These are phyloP conservation scores for Chydorus sphaericus DNA, from an alignment of 2,888 invertebrate genomes.

Conservation along the genomic window DNA sequence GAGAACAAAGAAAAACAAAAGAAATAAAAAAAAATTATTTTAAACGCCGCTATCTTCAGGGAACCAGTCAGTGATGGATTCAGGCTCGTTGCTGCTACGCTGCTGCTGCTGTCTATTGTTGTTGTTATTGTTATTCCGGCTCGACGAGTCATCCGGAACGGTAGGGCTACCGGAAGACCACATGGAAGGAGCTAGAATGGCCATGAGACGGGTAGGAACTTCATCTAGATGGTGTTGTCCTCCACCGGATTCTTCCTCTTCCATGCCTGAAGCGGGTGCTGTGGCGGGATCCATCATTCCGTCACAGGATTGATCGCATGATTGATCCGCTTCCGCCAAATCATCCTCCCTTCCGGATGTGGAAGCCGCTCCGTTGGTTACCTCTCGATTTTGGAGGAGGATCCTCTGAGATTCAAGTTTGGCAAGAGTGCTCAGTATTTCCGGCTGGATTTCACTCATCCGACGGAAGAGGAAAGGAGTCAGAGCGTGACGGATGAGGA, in stretches of 20 bases:
- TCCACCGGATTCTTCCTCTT: background rate
- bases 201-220: constrained; percentile 5
- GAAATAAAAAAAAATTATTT: background rate
- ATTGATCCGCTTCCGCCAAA: constrained; percentile 10
- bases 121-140: background rate
- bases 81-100: background rate
- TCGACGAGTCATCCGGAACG: background rate
- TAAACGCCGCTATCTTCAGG: background rate
- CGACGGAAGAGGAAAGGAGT: background rate
- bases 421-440: background rate
- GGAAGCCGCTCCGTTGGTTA: background rate
- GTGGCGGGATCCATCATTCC: background rate
- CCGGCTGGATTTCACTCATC: background rate
- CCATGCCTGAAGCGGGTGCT: background rate
- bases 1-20: too few relatives aligned
- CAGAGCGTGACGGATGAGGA: background rate
- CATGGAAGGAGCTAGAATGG: background rate
- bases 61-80: background rate
- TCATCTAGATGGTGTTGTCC: background rate
- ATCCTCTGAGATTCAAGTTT: background rate
- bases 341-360: background rate
- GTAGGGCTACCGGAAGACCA: background rate
- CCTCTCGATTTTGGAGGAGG: background rate
- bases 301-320: constrained; percentile 3
- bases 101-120: too few relatives aligned